These are phyloP conservation scores for Pantelozetes paolii DNA, from an alignment of 2,888 invertebrate genomes.

Conservation along the genomic window DNA sequence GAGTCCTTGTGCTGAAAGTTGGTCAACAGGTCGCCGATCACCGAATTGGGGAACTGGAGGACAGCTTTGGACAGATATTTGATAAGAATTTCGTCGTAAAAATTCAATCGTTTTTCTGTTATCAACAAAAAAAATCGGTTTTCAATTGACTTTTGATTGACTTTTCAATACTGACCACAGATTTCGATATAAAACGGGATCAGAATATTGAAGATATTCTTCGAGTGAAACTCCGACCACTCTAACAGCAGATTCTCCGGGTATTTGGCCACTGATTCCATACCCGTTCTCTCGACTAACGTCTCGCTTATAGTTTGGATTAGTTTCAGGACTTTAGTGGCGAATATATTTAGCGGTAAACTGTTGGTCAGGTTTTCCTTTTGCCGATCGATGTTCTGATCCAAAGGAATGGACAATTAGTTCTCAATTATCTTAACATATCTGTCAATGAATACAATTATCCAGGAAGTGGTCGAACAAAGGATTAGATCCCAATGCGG, in stretches of 20 bases:
- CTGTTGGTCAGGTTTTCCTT: not conserved
- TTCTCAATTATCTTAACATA: not conserved
- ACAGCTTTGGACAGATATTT: slow-evolving; percentile 15
- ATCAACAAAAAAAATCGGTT: not conserved
- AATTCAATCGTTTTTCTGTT: slow-evolving; percentile 3
- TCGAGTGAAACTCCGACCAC: slow-evolving; percentile 72
- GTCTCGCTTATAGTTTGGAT: not conserved
- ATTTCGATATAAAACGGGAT: slow-evolving; percentile 58
- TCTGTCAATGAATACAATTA: not conserved
- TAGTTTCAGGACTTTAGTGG: not conserved
- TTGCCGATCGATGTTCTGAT: slow-evolving; percentile 9
- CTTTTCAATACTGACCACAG: slow-evolving; percentile 45
- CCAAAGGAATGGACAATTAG: not conserved
- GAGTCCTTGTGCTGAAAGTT: not conserved
- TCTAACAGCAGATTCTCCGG: slow-evolving; percentile 59
- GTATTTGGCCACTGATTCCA: slow-evolving; percentile 47
- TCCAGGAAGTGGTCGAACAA: slow-evolving; percentile 5
- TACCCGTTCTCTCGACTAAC: not conserved
- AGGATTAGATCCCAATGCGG: slow-evolving; percentile 31
- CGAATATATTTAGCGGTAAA: slow-evolving; percentile 12
- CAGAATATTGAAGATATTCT: slow-evolving; percentile 60
- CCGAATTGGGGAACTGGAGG: not conserved
- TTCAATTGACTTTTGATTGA: not conserved
- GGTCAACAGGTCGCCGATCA: not conserved
- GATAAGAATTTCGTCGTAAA: slow-evolving; percentile 27